Conservation (phyloP, 2,888 invertebrate genomes). For the Neoaliturus tenellus region DNA sequence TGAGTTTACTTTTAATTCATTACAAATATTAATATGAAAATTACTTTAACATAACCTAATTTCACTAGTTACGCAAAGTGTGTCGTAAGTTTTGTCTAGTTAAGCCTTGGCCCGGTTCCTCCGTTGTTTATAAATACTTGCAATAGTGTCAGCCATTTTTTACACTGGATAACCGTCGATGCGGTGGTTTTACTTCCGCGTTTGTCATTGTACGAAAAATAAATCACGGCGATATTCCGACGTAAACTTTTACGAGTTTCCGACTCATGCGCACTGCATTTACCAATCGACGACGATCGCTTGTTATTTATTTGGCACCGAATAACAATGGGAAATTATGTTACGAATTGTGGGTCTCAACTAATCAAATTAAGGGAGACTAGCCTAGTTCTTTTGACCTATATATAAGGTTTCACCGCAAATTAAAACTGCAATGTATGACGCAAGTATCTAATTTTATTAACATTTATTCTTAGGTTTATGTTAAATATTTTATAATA, state of each 20-base stretch:
- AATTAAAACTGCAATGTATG: constrained; percentile 21
- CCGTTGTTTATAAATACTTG: constrained; percentile 44
- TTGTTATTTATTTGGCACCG: neutral
- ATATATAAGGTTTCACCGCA: constrained; percentile 44
- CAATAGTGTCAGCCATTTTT: constrained; percentile 35
- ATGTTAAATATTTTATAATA: too few relatives aligned
- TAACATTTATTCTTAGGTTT: neutral
- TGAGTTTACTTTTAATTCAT: constrained; percentile 27
- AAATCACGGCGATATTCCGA: neutral
- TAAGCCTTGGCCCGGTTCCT: constrained; percentile 36
- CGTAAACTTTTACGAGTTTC: constrained; percentile 15
- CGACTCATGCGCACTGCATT: neutral
- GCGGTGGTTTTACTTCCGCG: constrained; percentile 3
- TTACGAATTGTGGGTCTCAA: neutral
- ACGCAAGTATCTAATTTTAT: neutral
- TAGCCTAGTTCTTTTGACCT: constrained; percentile 45
- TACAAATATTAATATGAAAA: neutral
- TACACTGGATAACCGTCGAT: neutral
- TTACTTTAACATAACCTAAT: constrained; percentile 39
- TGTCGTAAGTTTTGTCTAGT: constrained; percentile 32
- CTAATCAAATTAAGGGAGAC: constrained; percentile 7
- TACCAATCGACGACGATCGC: neutral
- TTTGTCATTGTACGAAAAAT: neutral
- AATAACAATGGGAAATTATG: constrained; percentile 11
- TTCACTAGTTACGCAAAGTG: constrained; percentile 25